phyloP scores from a whole-genome alignment of 2,113 vertebrate genomes.

The Callorhinus ursinus region DNA sequence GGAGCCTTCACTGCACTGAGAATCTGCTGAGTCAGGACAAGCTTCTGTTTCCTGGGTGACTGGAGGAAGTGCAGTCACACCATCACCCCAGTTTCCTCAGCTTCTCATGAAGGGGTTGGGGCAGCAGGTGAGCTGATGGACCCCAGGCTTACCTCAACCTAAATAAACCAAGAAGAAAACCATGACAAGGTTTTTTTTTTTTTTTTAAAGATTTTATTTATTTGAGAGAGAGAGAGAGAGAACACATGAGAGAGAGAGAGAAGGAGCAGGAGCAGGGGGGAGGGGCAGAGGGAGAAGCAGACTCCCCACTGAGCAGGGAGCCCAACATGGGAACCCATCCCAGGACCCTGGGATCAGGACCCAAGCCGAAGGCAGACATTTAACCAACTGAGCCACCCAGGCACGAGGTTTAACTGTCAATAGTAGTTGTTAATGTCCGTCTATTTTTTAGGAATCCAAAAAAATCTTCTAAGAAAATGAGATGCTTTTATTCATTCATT shows the following conservation, averaged over 20 bases:
- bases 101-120: background rate
- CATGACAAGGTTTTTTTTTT: background rate
- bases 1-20: background rate
- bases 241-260: too few relatives aligned
- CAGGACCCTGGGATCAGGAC: too few relatives aligned
- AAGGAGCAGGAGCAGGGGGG: too few relatives aligned
- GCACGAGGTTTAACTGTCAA: background rate
- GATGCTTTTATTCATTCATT: constrained; percentile 3
- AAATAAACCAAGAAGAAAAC: background rate
- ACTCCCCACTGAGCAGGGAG: too few relatives aligned
- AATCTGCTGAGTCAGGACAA: background rate
- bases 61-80: background rate
- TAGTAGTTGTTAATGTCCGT: background rate
- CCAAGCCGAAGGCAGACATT: too few relatives aligned
- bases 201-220: too few relatives aligned
- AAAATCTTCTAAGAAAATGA: background rate
- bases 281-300: too few relatives aligned
- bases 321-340: too few relatives aligned
- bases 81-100: too few relatives aligned
- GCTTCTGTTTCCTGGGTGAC: background rate
- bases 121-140: background rate
- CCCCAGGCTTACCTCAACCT: background rate
- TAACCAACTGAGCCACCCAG: too few relatives aligned
- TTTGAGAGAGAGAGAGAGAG: too few relatives aligned
- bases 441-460: background rate